Base-by-base conservation (phyloP, 2,113 vertebrate species). In the Labrus mixtus region DNA sequence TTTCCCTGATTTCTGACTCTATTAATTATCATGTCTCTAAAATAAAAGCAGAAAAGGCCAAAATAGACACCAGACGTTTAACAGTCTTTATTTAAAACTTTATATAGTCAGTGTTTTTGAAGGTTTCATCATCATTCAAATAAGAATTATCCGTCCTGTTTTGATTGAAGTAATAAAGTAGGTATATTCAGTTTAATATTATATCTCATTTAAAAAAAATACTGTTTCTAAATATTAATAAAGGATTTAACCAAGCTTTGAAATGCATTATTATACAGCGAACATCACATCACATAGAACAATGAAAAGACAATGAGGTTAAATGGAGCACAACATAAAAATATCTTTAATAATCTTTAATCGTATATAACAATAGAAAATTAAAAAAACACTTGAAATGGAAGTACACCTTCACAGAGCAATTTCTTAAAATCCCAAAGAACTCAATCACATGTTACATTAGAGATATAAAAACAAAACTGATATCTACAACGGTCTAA, bases 401-500 rank as follows among this genome's bases (percentile, higher is more conserved):
- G 0, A 33, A 33, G 29, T 6, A 1, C 4, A 6, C 0, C 29
- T 33, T 33, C 29, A 33, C 6, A 33, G 29, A 33, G 29, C 4
- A 4, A 9, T 54, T 19, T 10, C 45, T 29, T 56, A 9, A 53
- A n/a, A 69, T 37, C 23, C 6, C 1, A 8, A 37, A 25, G 17
- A 17, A 16, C 19, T 17, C 4, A 1, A 64, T 36, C 45, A 67
- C 16, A 54, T 41, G 9, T 61, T 50, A 72, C 51, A 79, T 50
- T 22, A 22, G 17, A 70, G 39, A 73, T 53, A 58, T 48, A 33
- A 83, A 82, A 57, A n/a, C 11, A 39, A 61, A 64, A 15, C 15
- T 68, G 20, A 60, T 81, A 78, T 78, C 19, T 74, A 84, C 68
- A 83, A 41, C 6, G 57, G 6, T 62, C n/a, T n/a, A n/a, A 6